Percentiles rank a stretch among this genome's conserved stretches.
Evolutionary conservation across 2,113 vertebrate genomes (phyloP).

Genomic region (Ahaetulla prasina): DNA sequence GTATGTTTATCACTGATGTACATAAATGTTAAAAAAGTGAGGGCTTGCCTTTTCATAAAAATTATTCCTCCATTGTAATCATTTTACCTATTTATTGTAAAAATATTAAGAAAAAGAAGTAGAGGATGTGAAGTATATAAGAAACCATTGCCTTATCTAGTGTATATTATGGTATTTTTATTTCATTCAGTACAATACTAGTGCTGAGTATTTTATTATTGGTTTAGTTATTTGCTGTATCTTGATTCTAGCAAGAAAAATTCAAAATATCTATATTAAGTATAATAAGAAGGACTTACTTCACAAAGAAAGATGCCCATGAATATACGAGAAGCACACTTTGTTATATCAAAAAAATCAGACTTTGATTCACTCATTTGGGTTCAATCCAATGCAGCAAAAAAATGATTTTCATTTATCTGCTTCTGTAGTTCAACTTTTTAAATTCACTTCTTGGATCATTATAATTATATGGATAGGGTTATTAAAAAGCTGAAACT

Average conservation of each 20-base stretch:
- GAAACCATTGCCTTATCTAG: conserved; percentile 59
- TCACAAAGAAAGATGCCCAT: conserved; percentile 43
- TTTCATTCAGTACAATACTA: conserved; percentile 53
- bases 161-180: conserved; percentile 66
- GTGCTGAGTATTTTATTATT: conserved; percentile 62
- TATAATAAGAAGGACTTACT: conserved; percentile 42
- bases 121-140: conserved; percentile 62
- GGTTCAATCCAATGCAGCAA: conserved; percentile 19
- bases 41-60: conserved; percentile 36
- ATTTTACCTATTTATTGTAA: conserved; percentile 57
- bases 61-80: conserved; percentile 45
- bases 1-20: background rate
- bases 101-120: conserved; percentile 50
- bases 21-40: background rate
- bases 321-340: conserved; percentile 42
- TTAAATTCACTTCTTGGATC: conserved; percentile 11
- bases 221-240: conserved; percentile 63
- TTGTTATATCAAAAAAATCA: conserved; percentile 26
- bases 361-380: conserved; percentile 32
- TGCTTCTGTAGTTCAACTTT: background rate
- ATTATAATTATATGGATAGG: background rate
- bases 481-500: background rate
- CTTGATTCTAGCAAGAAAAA: conserved; percentile 62
- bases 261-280: conserved; percentile 61
- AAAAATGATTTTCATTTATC: conserved; percentile 3